phyloP scores from a whole-genome alignment of 2,113 vertebrate genomes.

The Ameiurus melas region DNA sequence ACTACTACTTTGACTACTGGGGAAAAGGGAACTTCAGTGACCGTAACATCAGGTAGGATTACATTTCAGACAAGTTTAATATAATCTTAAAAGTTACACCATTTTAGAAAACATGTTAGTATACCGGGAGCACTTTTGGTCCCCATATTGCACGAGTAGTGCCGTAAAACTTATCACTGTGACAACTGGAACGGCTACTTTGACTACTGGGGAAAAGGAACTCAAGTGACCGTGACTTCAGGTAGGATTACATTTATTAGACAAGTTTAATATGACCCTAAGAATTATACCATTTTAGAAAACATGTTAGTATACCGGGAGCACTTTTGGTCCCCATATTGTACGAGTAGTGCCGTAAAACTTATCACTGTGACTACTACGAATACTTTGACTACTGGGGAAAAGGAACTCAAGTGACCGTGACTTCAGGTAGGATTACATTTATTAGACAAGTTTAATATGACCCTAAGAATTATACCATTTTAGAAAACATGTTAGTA shows the following conservation, averaged over 20 bases:
- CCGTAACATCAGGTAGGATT: not conserved
- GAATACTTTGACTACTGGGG: slow-evolving; percentile 49
- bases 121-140: no score
- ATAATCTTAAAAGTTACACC: no score
- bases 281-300: not conserved
- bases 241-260: not conserved
- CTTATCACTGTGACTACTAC: not conserved
- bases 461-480: not conserved
- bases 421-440: slow-evolving; percentile 22
- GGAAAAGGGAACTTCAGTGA: slow-evolving; percentile 41
- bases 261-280: not conserved
- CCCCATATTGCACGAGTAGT: no score
- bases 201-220: slow-evolving; percentile 46
- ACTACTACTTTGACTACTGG: slow-evolving; percentile 20
- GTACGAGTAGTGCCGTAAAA: not conserved
- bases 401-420: slow-evolving; percentile 30
- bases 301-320: not conserved
- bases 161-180: slow-evolving; percentile 2
- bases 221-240: slow-evolving; percentile 5
- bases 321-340: not conserved
- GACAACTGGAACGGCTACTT: slow-evolving; percentile 32
- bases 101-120: no score
- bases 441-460: not conserved
- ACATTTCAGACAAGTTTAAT: not conserved
- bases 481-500: not conserved